Evolutionary conservation across 2,113 vertebrate species (phyloP), one percentile per base, ranked within the genome.

Genomic region (Ochotona princeps): DNA sequence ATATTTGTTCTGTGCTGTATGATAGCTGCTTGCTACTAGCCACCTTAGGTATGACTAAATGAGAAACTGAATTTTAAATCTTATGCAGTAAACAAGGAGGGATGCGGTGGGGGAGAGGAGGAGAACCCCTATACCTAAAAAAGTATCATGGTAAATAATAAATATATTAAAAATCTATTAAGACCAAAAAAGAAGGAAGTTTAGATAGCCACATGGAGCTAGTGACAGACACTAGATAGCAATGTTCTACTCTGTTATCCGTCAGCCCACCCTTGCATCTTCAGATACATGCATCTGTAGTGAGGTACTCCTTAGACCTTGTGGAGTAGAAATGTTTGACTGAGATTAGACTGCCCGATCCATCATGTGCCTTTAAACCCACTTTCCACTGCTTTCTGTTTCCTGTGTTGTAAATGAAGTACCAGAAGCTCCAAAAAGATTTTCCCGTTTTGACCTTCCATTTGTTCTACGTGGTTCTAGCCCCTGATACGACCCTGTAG

Each of bases 31-130:
- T 44, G 38, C 38, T 7, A 61, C 21, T 83, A 78, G 61, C 32
- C 57, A 60, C 18, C 35, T 81, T 26, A 74, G 67, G 12, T 69
- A 15, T 92, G 61, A 83, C 76, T 61, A 44, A 87, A 26, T 57
- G 21, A 89, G 72, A 35, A 89, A 35, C 15, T 70, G 82, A 87
- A 76, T 44, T 70, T 66, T 89, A 85, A 30, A 89, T 91, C 89
- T 93, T 74, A 47, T 57, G 66, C 78, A 85, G 61, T 47, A 44
- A 3, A 44, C 38, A 44, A 44, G 38, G 6, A 44, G 6, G 38
- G 38, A 44, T 44, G 38, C 38, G 38, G 38, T 44, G 38, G 38
- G 38, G 38, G 38, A 44, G 38, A 44, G 38, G 4, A 6, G 38
- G 38, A 44, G 38, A 44, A 44, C 38, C 38, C 38, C 38, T 44